These are phyloP conservation scores for Stylophora pistillata DNA, from an alignment of 64 coral and sea anemone species.

Conservation along the genomic window DNA sequence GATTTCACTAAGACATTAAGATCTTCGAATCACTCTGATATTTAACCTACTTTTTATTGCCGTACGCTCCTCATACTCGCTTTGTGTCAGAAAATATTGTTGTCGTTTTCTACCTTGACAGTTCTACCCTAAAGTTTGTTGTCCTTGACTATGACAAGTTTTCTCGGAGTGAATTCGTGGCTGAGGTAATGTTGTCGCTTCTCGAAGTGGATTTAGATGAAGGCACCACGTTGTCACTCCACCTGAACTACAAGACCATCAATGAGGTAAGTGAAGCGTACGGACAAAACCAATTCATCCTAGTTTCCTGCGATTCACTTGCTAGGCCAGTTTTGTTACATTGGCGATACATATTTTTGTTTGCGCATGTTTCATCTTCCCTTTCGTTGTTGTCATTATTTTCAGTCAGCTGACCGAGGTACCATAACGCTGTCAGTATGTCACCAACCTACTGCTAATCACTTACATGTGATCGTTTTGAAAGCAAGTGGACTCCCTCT, in stretches of 20 bases:
- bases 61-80: background rate
- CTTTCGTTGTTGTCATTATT: background rate
- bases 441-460: conserved; percentile 69
- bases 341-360: no score
- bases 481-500: conserved; percentile 74
- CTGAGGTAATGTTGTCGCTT: conserved; percentile 74
- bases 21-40: no score
- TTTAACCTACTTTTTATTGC: no score
- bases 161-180: conserved; percentile 88
- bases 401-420: conserved; percentile 72
- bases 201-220: conserved; percentile 56
- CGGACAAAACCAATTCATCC: background rate
- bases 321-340: background rate
- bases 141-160: conserved; percentile 90
- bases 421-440: conserved; percentile 75
- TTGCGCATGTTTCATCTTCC: background rate
- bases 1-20: no score
- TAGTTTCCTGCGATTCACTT: background rate
- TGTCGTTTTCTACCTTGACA: background rate
- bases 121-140: conserved; percentile 81
- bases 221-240: conserved; percentile 68
- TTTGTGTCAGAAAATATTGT: background rate
- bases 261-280: conserved; percentile 31
- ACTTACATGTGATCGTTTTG: conserved; percentile 77
- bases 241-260: conserved; percentile 66